phyloP scores from a whole-genome alignment of 2,888 invertebrate genomes.

The Eristalinus sepulchralis region DNA sequence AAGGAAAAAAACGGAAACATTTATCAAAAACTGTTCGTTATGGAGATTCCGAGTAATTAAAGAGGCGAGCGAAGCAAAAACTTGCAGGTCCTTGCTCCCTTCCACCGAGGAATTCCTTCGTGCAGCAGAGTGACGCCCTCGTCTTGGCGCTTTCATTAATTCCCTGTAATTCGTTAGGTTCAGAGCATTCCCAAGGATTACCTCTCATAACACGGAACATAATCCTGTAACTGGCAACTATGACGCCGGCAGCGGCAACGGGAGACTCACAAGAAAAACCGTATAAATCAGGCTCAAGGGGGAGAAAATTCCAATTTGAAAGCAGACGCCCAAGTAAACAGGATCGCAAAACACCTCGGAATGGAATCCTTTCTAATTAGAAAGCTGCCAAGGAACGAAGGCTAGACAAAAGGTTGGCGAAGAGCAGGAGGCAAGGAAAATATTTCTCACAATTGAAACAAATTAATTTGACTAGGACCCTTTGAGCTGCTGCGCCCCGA shows the following conservation, averaged over 20 bases:
- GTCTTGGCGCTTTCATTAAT: background rate
- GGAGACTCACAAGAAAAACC: background rate
- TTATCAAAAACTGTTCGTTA: background rate
- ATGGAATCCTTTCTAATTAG: slow-evolving; percentile 40
- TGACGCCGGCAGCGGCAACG: too few species aligned
- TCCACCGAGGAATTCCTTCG: background rate
- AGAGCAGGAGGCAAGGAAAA: background rate
- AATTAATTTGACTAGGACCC: slow-evolving; percentile 37
- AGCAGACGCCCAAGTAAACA: slow-evolving; percentile 39
- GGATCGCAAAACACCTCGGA: slow-evolving; percentile 36
- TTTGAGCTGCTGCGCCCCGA: background rate
- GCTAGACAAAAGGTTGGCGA: background rate
- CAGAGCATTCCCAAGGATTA: slow-evolving; percentile 18
- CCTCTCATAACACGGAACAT: slow-evolving; percentile 4
- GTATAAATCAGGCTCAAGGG: slow-evolving; percentile 29
- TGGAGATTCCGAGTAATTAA: slow-evolving; percentile 14
- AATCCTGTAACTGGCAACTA: slow-evolving; percentile 8
- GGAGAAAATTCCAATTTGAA: slow-evolving; percentile 3
- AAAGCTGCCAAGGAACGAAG: background rate
- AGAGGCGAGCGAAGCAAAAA: background rate
- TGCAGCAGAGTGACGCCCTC: background rate
- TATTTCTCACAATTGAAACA: slow-evolving; percentile 29
- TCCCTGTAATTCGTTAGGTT: slow-evolving; percentile 20
- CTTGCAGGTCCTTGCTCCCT: background rate
- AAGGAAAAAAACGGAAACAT: background rate